Percentiles rank a stretch among this genome's conserved stretches.
These are phyloP conservation scores for Myotis daubentonii DNA, from an alignment of 2,797 vertebrate species.

Conservation along the genomic window DNA sequence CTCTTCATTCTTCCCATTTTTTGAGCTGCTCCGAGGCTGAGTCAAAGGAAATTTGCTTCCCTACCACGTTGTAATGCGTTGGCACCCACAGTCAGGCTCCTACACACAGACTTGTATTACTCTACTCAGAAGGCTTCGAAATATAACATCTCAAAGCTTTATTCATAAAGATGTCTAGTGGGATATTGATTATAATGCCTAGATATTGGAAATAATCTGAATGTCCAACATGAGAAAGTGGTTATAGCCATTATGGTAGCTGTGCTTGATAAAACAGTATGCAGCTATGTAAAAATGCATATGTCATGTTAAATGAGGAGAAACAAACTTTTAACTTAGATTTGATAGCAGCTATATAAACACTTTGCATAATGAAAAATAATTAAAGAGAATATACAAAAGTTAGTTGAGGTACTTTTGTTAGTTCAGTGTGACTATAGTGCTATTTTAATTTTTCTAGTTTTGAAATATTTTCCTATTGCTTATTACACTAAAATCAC, in stretches of 20 bases:
- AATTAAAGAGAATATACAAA: background rate
- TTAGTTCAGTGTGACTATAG: background rate
- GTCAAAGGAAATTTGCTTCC: background rate
- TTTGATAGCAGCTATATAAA: background rate
- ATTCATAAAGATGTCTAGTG: slow-evolving; percentile 10
- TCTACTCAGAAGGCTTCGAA: background rate
- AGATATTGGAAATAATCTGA: background rate
- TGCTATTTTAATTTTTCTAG: slow-evolving; percentile 39
- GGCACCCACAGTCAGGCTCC: background rate
- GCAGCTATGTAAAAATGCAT: background rate
- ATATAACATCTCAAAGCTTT: background rate
- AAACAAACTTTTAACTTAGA: slow-evolving; percentile 23
- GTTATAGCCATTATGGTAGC: background rate
- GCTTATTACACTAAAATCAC: slow-evolving; percentile 19
- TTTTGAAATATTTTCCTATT: slow-evolving; percentile 39
- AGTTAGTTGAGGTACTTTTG: background rate
- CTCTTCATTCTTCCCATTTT: background rate
- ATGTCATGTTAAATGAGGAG: background rate
- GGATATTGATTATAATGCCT: background rate
- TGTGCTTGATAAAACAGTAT: background rate
- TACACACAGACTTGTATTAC: background rate
- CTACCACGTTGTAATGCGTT: background rate
- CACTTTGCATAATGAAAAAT: background rate
- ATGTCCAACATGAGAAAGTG: background rate
- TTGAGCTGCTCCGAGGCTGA: background rate